Conservation (phyloP, 2,888 invertebrate genomes). For the Herminia tarsipennalis region DNA sequence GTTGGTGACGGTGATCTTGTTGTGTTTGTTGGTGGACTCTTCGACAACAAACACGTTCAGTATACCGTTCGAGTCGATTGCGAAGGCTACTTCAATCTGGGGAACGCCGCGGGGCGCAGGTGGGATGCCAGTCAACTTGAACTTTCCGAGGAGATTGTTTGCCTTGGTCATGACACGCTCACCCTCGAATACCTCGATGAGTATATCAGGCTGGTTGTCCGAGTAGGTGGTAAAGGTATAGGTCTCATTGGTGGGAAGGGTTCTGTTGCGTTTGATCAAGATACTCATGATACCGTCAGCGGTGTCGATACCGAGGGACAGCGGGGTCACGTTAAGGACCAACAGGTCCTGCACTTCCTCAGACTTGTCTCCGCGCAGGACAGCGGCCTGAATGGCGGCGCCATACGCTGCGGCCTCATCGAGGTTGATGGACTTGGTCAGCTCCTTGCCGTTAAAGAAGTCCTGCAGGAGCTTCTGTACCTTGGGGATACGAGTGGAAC, state of each 20-base stretch:
- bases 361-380: constrained; percentile 95
- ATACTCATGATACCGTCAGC: constrained; percentile 97
- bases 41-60: constrained; percentile 97
- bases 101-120: constrained; percentile 96
- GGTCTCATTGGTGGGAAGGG: constrained; percentile 98
- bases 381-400: constrained; percentile 98
- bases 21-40: constrained; percentile 96
- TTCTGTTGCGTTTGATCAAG: constrained; percentile 98
- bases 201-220: constrained; percentile 98
- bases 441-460: constrained; percentile 98
- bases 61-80: constrained; percentile 98
- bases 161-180: constrained; percentile 98
- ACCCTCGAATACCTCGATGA: constrained; percentile 97
- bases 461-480: constrained; percentile 98
- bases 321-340: constrained; percentile 95
- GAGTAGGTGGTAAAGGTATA: constrained; percentile 99
- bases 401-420: constrained; percentile 99
- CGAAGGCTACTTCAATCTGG: constrained; percentile 95
- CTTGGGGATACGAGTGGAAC: constrained; percentile 98
- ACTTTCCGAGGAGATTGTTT: constrained; percentile 97
- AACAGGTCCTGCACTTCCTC: constrained; percentile 96
- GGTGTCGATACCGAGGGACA: constrained; percentile 94
- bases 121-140: constrained; percentile 98
- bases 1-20: constrained; percentile 96
- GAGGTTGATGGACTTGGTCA: constrained; percentile 99